Evolutionary conservation across 2,888 invertebrate species (phyloP), one percentile per base, ranked within the genome.

Genomic region (Sarcophaga variegata): DNA sequence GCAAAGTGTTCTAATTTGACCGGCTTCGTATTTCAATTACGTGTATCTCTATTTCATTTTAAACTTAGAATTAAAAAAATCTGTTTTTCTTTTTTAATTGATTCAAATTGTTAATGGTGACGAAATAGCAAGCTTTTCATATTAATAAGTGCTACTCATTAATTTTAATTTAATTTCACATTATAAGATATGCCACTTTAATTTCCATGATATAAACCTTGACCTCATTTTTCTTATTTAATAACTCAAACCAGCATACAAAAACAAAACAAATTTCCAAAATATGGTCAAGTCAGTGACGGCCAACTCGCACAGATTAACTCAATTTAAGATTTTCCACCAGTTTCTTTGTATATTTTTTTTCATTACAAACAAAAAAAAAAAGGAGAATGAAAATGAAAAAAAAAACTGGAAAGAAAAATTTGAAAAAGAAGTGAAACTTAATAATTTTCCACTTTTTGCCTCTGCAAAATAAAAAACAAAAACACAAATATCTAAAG

Each of bases 221-320:
- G 81, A 81, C 81, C 72, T 60, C 66, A 62, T 22, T 67, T 69
- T 1, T 45, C 22, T 0, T 47, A 47, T 14, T 20, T 45, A 49
- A 20, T 10, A 67, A 45, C 62, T 20, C 1, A 71, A 37, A 37
- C 2, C 10, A 71, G 6, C 27, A 54, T 49, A 54, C 3, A 49
- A 45, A 45, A 67, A 27, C 3, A 77, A 69, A 45, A 25, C 25
- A 22, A 5, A 25, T 54, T 12, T 12, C 10, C 1, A 69, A 67
- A 83, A 25, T 63, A 45, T 69, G 78, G 37, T 79, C 22, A 27
- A 83, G 74, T 74, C 37, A 63, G 74, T 79, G 74, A 83, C 2
- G 54, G 54, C 17, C 4, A 54, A 54, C 17, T 54, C 17, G 8
- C 37, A 54, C 54, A 54, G 54, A 54, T 83, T 74, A 71, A 83